Evolutionary conservation across 1,140 invertebrate genomes (phyloP), one percentile per base, ranked within the genome.

Genomic region (Bombyx mandarina): DNA sequence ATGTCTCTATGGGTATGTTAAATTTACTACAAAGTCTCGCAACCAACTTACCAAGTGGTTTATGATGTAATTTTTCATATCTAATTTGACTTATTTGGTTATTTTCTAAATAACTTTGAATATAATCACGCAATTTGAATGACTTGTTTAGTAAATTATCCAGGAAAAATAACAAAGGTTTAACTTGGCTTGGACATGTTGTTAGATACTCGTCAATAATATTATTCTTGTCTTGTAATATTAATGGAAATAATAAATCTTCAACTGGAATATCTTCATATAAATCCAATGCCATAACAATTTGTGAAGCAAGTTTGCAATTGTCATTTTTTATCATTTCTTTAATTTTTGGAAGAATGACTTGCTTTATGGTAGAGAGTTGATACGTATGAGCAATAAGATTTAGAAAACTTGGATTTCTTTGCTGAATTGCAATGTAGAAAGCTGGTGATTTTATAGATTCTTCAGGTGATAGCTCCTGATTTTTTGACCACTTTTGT

Each of bases 171-270:
- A 94, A 77, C 3, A 94, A 75, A 46, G 84, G 79, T 47, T 71
- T 75, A 62, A 93, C 93, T 67, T 93, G 90, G 10, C 88, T 67
- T n/a, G 88, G 88, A 62, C 89, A 90, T 47, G 88, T 85, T 46
- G 70, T 68, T 54, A 94, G 74, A 84, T 93, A 94, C 57, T 92
- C 91, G 77, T 94, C 92, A 48, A 92, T 89, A 42, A 93, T 68
- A 65, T 88, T 90, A 35, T 91, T 67, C 74, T 93, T 94, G 69
- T 94, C 93, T 89, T 94, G 93, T 9, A 95, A 79, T 66, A 95
- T 86, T 18, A 95, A 77, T 12, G 94, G 93, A 63, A 95, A 81
- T 5, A 94, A 63, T 66, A 95, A 89, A 57, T 91, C 89, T 74
- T 93, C 88, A 49, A 93, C 88, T 22, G 77, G 67, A 81, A 93